Evolutionary conservation across 1,140 invertebrate species (phyloP), one percentile per base, ranked within the genome.

Genomic region (Lepidurus arcticus): DNA sequence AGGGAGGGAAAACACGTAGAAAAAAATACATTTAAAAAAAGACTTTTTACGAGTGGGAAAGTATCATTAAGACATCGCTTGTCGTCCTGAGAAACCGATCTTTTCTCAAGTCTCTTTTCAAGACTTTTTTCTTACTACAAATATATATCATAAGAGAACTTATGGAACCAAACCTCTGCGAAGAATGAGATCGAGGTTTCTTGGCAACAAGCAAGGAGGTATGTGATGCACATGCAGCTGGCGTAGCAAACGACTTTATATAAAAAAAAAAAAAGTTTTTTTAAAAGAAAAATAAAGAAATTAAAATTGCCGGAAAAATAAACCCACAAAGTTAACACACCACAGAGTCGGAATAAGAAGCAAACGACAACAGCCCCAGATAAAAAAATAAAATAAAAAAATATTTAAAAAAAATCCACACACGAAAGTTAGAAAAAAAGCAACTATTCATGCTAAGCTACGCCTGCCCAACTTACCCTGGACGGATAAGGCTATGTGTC

Each of bases 391-490:
- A n/a, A n/a, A n/a, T n/a, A n/a, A 1, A 76, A 76, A 42, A 34
- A 43, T 42, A n/a, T n/a, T n/a, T n/a, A n/a, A n/a, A 42, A 74
- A 74, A 74, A 74, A 74, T 16, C 11, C 10, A 74, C 11, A 26
- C 10, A 74, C 34, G 34, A 34, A 34, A 34, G 2, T 65, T 16
- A 65, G 2, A 21, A 21, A 65, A 65, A n/a, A 13, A 65, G 47
- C 47, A 13, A 65, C 21, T 9, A 65, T 65, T 21, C 53, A 65
- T 65, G 53, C 53, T n/a, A 65, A 65, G 21, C 16, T n/a, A 65
- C 53, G 53, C 53, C 53, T 65, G 53, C 53, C 53, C 53, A 65
- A 65, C 53, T 65, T 65, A 65, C 53, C 53, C 53, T 65, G 53
- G 53, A 65, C 53, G 53, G 53, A 65, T 65, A 65, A 13, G 53